Percentiles rank a stretch among this genome's conserved stretches.
These are phyloP conservation scores for Pampusana beccarii DNA, from an alignment of 2,113 vertebrate genomes.

Conservation along the genomic window DNA sequence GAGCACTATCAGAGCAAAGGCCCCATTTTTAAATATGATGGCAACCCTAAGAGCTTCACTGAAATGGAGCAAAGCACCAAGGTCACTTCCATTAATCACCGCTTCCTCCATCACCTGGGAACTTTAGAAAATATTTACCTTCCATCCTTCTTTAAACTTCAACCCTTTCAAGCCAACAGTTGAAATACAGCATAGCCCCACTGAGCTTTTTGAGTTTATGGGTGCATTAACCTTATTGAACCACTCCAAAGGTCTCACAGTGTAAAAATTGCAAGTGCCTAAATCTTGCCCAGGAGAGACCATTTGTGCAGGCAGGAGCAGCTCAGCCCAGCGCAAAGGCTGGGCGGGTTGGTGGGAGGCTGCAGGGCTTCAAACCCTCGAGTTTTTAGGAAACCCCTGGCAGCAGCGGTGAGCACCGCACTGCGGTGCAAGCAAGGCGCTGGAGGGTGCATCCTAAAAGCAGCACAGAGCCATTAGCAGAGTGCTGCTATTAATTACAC, in stretches of 20 bases:
- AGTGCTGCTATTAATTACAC: neutral
- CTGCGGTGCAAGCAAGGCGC: neutral
- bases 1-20: neutral
- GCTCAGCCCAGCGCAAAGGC: neutral
- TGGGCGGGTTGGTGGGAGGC: rapidly evolving
- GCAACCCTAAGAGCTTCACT: neutral
- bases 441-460: neutral
- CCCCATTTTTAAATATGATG: neutral
- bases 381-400: neutral
- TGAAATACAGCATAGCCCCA: neutral
- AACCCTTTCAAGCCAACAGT: neutral
- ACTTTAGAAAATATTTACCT: neutral
- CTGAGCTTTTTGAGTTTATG: neutral
- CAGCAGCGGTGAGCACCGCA: neutral
- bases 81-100: neutral
- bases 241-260: neutral
- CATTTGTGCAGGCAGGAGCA: neutral
- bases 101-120: neutral
- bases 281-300: neutral
- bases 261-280: neutral
- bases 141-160: neutral
- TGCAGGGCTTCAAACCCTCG: neutral
- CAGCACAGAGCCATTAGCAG: neutral
- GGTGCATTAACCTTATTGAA: neutral
- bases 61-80: neutral